Evolutionary conservation across 30 jellyfish, hydroid and myxozoan genomes (phyloP), one percentile per base, ranked within the genome.

Genomic region (Cassiopea andromeda): DNA sequence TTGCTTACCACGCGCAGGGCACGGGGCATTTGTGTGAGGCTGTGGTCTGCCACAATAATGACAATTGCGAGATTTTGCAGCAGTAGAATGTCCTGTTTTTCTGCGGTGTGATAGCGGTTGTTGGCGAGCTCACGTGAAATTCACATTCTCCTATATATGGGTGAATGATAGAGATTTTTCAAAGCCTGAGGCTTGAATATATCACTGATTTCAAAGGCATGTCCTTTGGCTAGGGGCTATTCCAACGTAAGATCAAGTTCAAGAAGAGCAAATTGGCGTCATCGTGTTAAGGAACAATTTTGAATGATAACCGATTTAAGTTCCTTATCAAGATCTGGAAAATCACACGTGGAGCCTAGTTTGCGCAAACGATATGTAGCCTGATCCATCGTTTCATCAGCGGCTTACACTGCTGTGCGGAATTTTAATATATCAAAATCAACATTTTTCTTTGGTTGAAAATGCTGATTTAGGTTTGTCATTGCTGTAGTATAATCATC

Each of bases 401-500:
- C 60, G 60, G 83, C 19, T 46, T 73, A 60, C 19, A 46, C 83
- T 2, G 83, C 60, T 7, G 83, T 73, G 8, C 17, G 58, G 60
- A 73, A 73, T 46, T 73, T 38, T 1, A 73, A 73, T 2, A 73
- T 54, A 3, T 54, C 64, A 54, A 54, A 54, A 54, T 54, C 64
- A 54, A 54, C 64, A 10, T 46, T 73, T 73, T 46, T 64, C 58
- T 16, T 57, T 57, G 90, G 88, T 3, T 10, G 43, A 27, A 64
- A 81, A 64, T 81, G 60, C 19, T n/a, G 45, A 81, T 64, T 88
- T 2, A 81, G 66, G 7, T 81, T 81, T 10, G 57, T n/a, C 59
- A 57, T 17, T 14, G 84, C 90, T 64, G 86, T 58, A 6, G 90
- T 57, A 47, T 81, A 81, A 81, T 64, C 84, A 44, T 59, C 66